These are phyloP conservation scores for Venusia cambrica DNA, from an alignment of 2,888 invertebrate genomes.

Conservation along the genomic window DNA sequence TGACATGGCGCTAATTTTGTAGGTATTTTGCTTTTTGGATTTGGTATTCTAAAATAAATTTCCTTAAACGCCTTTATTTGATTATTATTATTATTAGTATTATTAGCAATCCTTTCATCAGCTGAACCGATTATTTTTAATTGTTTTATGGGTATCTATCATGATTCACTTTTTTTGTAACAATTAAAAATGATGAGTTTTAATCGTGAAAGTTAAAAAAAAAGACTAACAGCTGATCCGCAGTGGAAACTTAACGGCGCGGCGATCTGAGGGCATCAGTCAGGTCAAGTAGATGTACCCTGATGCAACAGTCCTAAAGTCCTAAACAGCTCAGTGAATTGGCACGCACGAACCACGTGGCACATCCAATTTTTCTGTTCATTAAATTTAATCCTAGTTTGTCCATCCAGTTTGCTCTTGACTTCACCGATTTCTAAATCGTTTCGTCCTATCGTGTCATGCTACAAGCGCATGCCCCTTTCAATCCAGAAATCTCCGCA, in stretches of 20 bases:
- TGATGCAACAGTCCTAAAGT: conserved; percentile 25
- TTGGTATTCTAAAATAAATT: conserved; percentile 8
- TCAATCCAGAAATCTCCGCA: conserved; percentile 16
- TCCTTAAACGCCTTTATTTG: conserved; percentile 5
- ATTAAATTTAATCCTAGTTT: conserved; percentile 1
- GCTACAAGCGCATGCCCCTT: conserved; percentile 11
- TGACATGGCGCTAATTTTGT: too few relatives aligned
- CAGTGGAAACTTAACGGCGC: conserved; percentile 15
- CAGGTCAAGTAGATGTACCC: conserved; percentile 19
- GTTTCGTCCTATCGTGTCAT: conserved; percentile 5
- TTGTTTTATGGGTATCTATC: too few relatives aligned
- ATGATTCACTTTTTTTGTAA: too few relatives aligned
- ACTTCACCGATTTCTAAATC: conserved; percentile 7
- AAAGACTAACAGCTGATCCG: too few relatives aligned
- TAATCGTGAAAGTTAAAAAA: too few relatives aligned
- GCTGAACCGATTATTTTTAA: too few relatives aligned
- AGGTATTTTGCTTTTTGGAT: too few relatives aligned
- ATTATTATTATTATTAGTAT: too few relatives aligned
- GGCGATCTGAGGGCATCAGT: conserved; percentile 17
- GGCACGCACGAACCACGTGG: conserved; percentile 8
- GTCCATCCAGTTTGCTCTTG: conserved; percentile 15
- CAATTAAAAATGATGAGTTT: too few relatives aligned
- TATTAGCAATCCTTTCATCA: too few relatives aligned
- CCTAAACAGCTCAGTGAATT: conserved; percentile 4
- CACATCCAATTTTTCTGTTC: conserved; percentile 9